Evolutionary conservation across 2,113 vertebrate species (phyloP).

Genomic region (Antechinus flavipes): DNA sequence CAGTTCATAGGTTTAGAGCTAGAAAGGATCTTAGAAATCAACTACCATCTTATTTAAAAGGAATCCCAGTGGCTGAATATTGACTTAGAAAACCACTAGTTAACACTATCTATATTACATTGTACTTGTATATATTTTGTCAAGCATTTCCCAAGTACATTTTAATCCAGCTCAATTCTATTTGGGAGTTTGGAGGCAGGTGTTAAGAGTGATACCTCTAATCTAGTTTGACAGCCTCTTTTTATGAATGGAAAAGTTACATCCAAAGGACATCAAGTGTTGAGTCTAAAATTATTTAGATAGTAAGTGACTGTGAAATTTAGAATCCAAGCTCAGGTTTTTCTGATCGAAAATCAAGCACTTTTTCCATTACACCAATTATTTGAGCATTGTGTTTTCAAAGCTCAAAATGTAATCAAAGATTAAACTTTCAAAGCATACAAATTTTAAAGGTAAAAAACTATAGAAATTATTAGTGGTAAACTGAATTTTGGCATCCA

Average conservation of each 20-base stretch:
- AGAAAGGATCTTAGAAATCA: neutral
- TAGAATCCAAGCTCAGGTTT: neutral
- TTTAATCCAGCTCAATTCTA: neutral
- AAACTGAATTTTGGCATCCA: neutral
- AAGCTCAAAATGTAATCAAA: neutral
- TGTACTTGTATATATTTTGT: neutral
- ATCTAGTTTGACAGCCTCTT: neutral
- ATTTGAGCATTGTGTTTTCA: neutral
- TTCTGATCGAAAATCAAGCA: neutral
- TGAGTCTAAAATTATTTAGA: neutral
- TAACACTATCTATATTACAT: neutral
- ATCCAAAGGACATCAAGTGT: neutral
- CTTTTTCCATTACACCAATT: neutral
- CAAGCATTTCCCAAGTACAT: neutral
- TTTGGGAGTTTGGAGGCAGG: neutral
- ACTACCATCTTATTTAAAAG: neutral
- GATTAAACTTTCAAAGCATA: neutral
- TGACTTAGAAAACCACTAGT: neutral
- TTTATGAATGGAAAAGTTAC: neutral
- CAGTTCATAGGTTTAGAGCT: neutral
- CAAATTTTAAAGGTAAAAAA: neutral
- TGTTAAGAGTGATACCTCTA: neutral
- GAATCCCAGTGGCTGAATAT: neutral
- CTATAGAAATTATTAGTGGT: neutral
- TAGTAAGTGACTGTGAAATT: neutral